Base-by-base conservation (phyloP, 2,888 invertebrate genomes). In the Chironomus tentans region DNA sequence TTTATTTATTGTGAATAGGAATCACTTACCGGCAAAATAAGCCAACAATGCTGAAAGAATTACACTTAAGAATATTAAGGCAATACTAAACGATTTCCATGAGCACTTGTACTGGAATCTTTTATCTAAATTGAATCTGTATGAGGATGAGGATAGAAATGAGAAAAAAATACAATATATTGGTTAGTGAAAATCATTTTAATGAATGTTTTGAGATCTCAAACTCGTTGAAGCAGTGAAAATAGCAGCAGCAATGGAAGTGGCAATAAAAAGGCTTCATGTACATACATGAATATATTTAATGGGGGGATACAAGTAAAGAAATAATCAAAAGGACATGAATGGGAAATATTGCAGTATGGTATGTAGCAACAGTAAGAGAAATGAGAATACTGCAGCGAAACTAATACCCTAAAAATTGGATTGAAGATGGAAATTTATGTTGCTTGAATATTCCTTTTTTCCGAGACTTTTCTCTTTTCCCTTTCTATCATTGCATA, bases 21-120 rank as follows among this genome's bases (percentile, higher is more conserved):
- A 85, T 38, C 38, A 38, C 90, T 91, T 87, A 96, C 96, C 93
- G 87, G 94, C 95, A 86, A 97, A 95, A 87, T 96, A 97, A 81
- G 94, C 93, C 84, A 96, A 89, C 91, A 95, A 94, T 80, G 95
- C 95, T 81, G 94, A 91, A 82, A 97, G 89, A 81, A 93, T 92
- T 82, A 96, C 93, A 82, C 93, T 91, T 81, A 97, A 88, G 83
- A 96, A 89, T 84, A 97, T 94, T 86, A 97, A 91, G 81, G 93
- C 91, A 84, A 97, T 94, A 85, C 95, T 94, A 84, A 94, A 91
- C 85, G 96, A 97, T 86, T 95, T 95, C 97, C 97, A 97, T 83
- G 95, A 94, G 88, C 97, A 97, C 80, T 94, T 89, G 85, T 94
- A 94, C 84, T 93, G 93, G 87, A 94, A 95, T 80, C 94, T 90